phyloP scores from a whole-genome alignment of 1,140 invertebrate species.

The Phymastichus coffea region DNA sequence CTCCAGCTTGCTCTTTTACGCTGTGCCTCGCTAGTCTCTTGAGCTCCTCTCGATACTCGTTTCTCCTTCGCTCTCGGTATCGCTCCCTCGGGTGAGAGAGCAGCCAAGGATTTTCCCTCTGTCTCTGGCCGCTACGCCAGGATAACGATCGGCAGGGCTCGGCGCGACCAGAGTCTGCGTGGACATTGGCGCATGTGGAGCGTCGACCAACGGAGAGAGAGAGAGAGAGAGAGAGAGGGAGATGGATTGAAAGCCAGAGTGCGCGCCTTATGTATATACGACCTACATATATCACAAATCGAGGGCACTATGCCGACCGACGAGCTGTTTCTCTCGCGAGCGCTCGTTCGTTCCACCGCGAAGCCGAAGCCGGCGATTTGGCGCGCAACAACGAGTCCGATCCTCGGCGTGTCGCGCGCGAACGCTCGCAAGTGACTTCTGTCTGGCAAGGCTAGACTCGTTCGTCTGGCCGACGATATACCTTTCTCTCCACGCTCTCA shows the following conservation, averaged over 20 bases:
- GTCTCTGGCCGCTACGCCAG: conserved; percentile 7
- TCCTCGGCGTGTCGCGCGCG: not conserved
- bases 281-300: conserved; percentile 31
- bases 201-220: conserved; percentile 11
- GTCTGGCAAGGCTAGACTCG: conserved; percentile 5
- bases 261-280: conserved; percentile 22
- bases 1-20: not conserved
- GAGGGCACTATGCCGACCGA: conserved; percentile 30
- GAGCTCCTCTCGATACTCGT: too few species aligned
- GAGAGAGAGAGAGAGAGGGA: too few species aligned
- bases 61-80: too few species aligned
- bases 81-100: too few species aligned
- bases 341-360: too few species aligned
- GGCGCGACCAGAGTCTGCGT: not conserved
- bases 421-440: not conserved
- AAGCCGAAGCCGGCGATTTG: conserved; percentile 13
- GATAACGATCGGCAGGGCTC: conserved; percentile 25
- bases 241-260: conserved; percentile 10
- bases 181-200: conserved; percentile 14
- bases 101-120: too few species aligned
- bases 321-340: not conserved
- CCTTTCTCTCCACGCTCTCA: too few species aligned
- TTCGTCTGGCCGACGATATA: conserved; percentile 2
- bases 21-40: too few species aligned
- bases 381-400: not conserved